A percentile compares a stretch with the other conserved stretches of the same genome.
phyloP scores from a whole-genome alignment of 2,113 vertebrate genomes.

The Chionis minor region DNA sequence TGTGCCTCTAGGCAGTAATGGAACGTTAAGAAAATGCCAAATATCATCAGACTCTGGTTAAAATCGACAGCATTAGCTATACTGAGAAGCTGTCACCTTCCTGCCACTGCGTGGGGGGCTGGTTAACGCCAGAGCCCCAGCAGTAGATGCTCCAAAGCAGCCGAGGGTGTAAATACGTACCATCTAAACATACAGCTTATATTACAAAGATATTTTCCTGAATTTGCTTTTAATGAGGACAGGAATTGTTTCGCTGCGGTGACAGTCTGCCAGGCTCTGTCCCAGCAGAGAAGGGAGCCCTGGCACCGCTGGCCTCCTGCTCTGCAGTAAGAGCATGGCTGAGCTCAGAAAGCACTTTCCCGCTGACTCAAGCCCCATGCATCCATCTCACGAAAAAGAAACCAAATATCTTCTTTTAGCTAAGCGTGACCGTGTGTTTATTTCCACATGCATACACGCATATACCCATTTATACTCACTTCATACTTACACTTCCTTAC shows the following conservation, averaged over 20 bases:
- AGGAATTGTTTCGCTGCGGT: not conserved
- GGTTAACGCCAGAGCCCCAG: not conserved
- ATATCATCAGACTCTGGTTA: not conserved
- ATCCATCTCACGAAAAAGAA: not conserved
- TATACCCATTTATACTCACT: not conserved
- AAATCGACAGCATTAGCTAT: not conserved
- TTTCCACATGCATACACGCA: not conserved
- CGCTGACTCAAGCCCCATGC: not conserved
- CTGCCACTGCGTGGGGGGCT: not conserved
- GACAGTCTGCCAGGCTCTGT: not conserved
- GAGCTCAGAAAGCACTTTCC: not conserved
- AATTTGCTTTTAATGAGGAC: not conserved
- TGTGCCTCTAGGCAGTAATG: not conserved
- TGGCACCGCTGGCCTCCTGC: accelerated
- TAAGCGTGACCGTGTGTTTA: not conserved
- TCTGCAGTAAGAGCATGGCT: not conserved
- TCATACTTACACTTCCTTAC: not conserved
- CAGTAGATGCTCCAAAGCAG: not conserved
- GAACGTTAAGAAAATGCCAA: not conserved
- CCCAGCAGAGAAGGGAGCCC: not conserved
- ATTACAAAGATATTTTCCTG: not conserved
- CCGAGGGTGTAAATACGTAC: not conserved
- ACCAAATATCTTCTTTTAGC: not conserved
- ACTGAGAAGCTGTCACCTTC: not conserved
- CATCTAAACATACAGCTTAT: not conserved